Conservation (phyloP, 2,113 vertebrate species). For the Myotis yumanensis region DNA sequence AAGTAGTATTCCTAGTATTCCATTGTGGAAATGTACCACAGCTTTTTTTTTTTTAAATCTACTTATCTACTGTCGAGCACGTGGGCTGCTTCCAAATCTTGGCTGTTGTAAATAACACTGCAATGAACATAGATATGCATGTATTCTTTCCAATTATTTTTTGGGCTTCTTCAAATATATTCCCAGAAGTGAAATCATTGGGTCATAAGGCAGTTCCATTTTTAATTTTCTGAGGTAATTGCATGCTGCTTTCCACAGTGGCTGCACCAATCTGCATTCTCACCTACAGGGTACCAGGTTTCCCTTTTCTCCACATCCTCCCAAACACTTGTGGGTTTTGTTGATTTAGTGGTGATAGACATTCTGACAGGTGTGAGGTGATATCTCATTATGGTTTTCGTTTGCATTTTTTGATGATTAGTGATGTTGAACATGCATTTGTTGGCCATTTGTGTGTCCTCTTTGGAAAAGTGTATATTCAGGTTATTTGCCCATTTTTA, state of each 20-base stretch:
- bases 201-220: neutral
- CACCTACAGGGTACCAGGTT: neutral
- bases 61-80: neutral
- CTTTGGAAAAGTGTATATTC: neutral
- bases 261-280: neutral
- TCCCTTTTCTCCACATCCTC: neutral
- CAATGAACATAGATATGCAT: neutral
- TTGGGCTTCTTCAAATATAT: neutral
- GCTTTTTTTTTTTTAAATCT: neutral
- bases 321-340: neutral
- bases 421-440: neutral
- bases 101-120: neutral
- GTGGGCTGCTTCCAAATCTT: neutral
- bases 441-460: neutral
- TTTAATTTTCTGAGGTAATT: neutral
- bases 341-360: neutral
- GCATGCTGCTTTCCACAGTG: neutral
- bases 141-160: neutral
- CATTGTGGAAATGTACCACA: neutral
- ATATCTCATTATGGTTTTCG: neutral
- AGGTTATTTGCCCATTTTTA: neutral
- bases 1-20: neutral
- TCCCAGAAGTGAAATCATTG: neutral
- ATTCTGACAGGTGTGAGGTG: neutral
- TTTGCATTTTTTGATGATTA: neutral